Conservation (phyloP, 2,888 invertebrate species). For the Orchestes rusci region DNA sequence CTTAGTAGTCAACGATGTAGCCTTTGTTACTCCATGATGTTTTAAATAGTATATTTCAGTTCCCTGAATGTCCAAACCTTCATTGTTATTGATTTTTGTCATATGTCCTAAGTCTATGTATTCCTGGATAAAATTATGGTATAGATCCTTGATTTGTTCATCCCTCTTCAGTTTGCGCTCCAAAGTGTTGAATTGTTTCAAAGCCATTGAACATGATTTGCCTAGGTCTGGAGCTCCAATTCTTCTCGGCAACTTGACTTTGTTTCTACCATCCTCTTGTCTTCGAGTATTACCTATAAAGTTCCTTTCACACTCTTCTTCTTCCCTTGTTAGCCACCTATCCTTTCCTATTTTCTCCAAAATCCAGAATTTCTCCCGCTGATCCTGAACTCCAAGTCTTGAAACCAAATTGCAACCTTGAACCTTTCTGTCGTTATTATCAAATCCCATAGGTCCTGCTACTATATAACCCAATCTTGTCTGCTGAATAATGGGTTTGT, state of each 20-base stretch:
- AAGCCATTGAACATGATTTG: slow-evolving; percentile 4
- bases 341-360: slow-evolving; percentile 5
- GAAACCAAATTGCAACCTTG: neutral
- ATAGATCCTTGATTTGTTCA: slow-evolving; percentile 3
- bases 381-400: neutral
- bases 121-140: slow-evolving; percentile 10
- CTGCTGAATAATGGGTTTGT: slow-evolving; percentile 3
- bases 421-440: neutral
- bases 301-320: slow-evolving; percentile 9
- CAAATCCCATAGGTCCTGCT: slow-evolving; percentile 6
- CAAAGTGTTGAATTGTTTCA: slow-evolving; percentile 7
- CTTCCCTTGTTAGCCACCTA: slow-evolving; percentile 4
- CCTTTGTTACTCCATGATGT: slow-evolving; percentile 13
- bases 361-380: slow-evolving; percentile 7
- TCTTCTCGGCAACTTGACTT: slow-evolving; percentile 8
- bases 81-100: neutral
- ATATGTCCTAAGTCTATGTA: slow-evolving; percentile 11
- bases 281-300: slow-evolving; percentile 3
- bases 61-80: neutral
- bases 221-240: slow-evolving; percentile 6
- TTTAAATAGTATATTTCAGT: slow-evolving; percentile 5
- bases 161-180: slow-evolving; percentile 8
- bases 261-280: slow-evolving; percentile 1
- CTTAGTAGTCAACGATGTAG: slow-evolving; percentile 3
- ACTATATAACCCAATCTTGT: slow-evolving; percentile 18